Evolutionary conservation across 2,113 vertebrate species (phyloP), one percentile per base, ranked within the genome.

Genomic region (Oreochromis spilurus): DNA sequence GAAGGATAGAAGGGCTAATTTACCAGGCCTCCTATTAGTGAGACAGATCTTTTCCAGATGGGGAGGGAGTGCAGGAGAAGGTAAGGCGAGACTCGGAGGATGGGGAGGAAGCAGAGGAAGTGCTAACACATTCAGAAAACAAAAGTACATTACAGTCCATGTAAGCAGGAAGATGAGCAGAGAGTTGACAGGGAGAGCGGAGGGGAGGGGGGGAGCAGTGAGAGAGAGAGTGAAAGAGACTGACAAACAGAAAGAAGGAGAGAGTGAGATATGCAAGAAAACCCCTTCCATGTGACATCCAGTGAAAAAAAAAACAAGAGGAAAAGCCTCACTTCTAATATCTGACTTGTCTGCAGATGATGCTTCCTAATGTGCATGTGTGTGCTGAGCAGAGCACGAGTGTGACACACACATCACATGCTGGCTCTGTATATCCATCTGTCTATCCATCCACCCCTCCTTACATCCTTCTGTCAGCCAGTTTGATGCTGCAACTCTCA

Each of bases 331-430:
- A 77, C 79, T 70, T 87, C 80, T 58, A 81, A 84, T 86, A 87
- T 85, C 77, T 86, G 83, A 82, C 75, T 65, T 90, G 87, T 93
- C 87, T 86, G 79, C 21, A 17, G 88, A 77, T 94, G 92, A 93
- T 86, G 80, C 82, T 62, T 91, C 87, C 84, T 84, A 40, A 79
- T 72, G 84, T 86, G 90, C 83, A 77, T 79, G 86, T 14, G 21
- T 87, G 90, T 81, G 78, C 83, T 80, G 75, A 84, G 62, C 52
- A 54, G 86, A 87, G 84, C 50, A 88, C 2, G 34, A 86, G 87
- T 48, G 48, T 93, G 93, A 90, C 91, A 94, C 85, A 94, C 87
- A 87, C 90, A 62, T 93, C 81, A 87, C 91, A 88, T 83, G 83
- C 86, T 38, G 82, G 75, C 83, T 79, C 67, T 83, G 62, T 88